A percentile compares a stretch with the other conserved stretches of the same genome.
Conservation (phyloP, 2,888 invertebrate genomes). For the Tinea semifulvella region DNA sequence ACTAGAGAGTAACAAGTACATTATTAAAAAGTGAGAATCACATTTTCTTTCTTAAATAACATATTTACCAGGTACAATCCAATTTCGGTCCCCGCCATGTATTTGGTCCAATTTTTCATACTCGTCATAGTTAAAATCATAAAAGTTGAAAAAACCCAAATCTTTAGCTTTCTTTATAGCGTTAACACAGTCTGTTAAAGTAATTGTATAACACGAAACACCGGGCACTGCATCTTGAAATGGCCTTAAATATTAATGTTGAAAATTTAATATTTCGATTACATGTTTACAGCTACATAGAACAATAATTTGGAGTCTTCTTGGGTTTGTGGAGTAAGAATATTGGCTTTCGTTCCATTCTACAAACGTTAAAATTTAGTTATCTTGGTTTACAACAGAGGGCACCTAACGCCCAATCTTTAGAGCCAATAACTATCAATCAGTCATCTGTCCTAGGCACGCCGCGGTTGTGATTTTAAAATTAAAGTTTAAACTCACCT, state of each 20-base stretch:
- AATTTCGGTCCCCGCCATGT: constrained; percentile 89
- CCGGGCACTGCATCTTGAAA: constrained; percentile 87
- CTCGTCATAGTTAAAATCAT: constrained; percentile 83
- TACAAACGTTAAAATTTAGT: too few relatives aligned
- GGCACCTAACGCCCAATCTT: too few relatives aligned
- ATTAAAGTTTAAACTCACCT: constrained; percentile 29
- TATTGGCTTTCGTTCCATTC: too few relatives aligned
- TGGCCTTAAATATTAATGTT: too few relatives aligned
- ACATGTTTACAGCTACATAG: too few relatives aligned
- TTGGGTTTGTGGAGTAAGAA: too few relatives aligned
- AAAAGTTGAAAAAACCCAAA: constrained; percentile 82
- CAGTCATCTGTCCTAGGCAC: too few relatives aligned
- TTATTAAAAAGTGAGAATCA: background rate
- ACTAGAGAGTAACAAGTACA: background rate
- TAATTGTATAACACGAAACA: constrained; percentile 75
- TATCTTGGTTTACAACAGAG: too few relatives aligned
- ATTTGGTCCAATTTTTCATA: constrained; percentile 85
- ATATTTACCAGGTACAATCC: constrained; percentile 85
- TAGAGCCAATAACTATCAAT: too few relatives aligned
- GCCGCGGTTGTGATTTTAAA: too few relatives aligned
- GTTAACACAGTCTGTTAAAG: constrained; percentile 68
- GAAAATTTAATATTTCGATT: too few relatives aligned
- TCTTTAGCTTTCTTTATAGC: constrained; percentile 74
- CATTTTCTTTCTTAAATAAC: background rate
- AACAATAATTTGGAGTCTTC: too few relatives aligned